Conservation (phyloP, 2,888 invertebrate species). For the Sialis lutaria region DNA sequence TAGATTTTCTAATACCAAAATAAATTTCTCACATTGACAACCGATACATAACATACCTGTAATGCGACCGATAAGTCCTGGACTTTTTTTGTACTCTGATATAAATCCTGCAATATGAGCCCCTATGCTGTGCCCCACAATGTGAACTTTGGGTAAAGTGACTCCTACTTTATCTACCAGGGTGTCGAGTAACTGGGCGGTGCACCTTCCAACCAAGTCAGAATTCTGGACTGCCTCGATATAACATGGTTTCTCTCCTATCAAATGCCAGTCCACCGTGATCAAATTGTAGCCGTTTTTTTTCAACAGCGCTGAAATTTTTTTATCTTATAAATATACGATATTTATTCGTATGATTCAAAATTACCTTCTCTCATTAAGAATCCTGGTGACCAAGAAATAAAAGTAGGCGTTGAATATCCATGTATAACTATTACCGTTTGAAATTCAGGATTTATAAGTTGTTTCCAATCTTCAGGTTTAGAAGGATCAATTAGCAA, state of each 20-base stretch:
- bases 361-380: too few species aligned
- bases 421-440: too few species aligned
- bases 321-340: too few species aligned
- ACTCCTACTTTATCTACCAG: neutral
- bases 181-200: conserved; percentile 2
- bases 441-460: too few species aligned
- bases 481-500: too few species aligned
- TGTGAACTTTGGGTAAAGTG: neutral
- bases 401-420: too few species aligned
- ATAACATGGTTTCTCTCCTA: neutral
- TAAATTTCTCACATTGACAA: too few species aligned
- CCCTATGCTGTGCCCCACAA: conserved; percentile 2
- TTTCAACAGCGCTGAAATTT: neutral
- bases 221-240: neutral
- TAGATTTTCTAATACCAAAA: too few species aligned
- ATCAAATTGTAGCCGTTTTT: neutral
- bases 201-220: conserved; percentile 1
- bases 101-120: neutral
- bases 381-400: too few species aligned
- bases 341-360: too few species aligned
- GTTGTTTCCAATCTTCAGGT: too few species aligned
- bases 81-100: neutral
- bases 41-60: too few species aligned
- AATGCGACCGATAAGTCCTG: neutral
- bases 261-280: neutral